Evolutionary conservation across 1,140 invertebrate genomes (phyloP).

Genomic region (Dinoponera quadriceps): DNA sequence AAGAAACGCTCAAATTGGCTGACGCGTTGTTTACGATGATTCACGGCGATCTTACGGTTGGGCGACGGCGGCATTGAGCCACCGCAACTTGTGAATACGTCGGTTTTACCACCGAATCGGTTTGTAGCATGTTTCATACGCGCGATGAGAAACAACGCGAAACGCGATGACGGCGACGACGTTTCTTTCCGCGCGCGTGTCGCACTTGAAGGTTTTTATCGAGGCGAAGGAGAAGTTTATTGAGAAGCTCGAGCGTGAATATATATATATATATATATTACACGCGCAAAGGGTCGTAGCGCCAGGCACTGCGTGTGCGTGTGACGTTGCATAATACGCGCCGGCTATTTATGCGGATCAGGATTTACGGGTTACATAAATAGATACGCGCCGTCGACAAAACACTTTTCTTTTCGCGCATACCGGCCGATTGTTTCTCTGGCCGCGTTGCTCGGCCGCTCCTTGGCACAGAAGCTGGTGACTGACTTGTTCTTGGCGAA

Average conservation of each 20-base stretch:
- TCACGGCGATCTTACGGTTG: conserved; percentile 37
- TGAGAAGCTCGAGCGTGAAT: neutral
- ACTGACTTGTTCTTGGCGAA: conserved; percentile 10
- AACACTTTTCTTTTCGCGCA: conserved; percentile 60
- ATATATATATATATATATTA: too few relatives aligned
- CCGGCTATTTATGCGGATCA: conserved; percentile 67
- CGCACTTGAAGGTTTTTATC: neutral
- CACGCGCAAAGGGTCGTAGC: neutral
- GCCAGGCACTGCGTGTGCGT: conserved; percentile 3
- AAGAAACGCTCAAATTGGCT: conserved; percentile 13
- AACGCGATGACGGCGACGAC: conserved; percentile 21
- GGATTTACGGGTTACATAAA: conserved; percentile 68
- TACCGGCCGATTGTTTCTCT: conserved; percentile 41
- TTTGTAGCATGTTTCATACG: conserved; percentile 21
- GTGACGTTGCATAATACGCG: conserved; percentile 65
- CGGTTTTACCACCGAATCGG: conserved; percentile 30
- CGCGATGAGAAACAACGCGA: neutral
- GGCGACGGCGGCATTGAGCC: neutral
- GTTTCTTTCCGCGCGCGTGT: conserved; percentile 8
- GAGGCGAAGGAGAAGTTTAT: neutral
- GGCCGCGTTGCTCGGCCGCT: neutral
- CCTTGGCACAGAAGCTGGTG: neutral
- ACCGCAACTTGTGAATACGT: neutral
- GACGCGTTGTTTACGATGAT: conserved; percentile 33
- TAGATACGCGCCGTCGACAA: conserved; percentile 35